A percentile compares a stretch with the other conserved stretches of the same genome.
Conservation (phyloP, 2,888 invertebrate species). For the Halictus ligatus region DNA sequence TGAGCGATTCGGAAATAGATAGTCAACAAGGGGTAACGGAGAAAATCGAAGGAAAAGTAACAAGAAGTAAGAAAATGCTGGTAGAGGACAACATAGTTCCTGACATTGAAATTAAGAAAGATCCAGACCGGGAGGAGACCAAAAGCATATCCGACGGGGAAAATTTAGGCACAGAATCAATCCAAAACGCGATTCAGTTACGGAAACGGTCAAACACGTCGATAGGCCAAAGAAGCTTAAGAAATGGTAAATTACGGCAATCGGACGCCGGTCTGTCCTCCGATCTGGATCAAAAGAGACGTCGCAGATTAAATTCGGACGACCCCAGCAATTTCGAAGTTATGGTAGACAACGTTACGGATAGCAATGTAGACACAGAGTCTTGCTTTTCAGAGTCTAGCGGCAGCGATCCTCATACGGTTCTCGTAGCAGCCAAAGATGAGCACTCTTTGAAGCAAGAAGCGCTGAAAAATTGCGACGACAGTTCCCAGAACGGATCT, state of each 20-base stretch:
- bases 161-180: slow-evolving; percentile 57
- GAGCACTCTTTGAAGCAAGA: slow-evolving; percentile 68
- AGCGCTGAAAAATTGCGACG: slow-evolving; percentile 65
- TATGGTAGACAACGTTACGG: slow-evolving; percentile 66
- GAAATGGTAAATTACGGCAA: slow-evolving; percentile 89
- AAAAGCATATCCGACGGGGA: slow-evolving; percentile 72
- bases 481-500: slow-evolving; percentile 63
- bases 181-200: slow-evolving; percentile 67
- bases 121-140: slow-evolving; percentile 71
- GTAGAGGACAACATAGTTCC: slow-evolving; percentile 68
- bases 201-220: slow-evolving; percentile 72
- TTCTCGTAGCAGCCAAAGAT: slow-evolving; percentile 63
- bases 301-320: slow-evolving; percentile 76
- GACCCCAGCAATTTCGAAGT: slow-evolving; percentile 69
- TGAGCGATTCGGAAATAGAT: slow-evolving; percentile 76
- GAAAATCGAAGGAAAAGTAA: slow-evolving; percentile 73
- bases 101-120: slow-evolving; percentile 78
- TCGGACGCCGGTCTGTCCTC: slow-evolving; percentile 73
- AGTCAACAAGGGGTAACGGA: slow-evolving; percentile 69
- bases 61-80: slow-evolving; percentile 76
- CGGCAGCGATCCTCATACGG: slow-evolving; percentile 67
- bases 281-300: slow-evolving; percentile 74
- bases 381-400: slow-evolving; percentile 75
- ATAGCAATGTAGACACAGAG: slow-evolving; percentile 73
- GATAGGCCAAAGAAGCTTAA: slow-evolving; percentile 86